A percentile compares a stretch with the other conserved stretches of the same genome.
Evolutionary conservation across 1,140 invertebrate species (phyloP).

Genomic region (Amphibalanus amphitrite): DNA sequence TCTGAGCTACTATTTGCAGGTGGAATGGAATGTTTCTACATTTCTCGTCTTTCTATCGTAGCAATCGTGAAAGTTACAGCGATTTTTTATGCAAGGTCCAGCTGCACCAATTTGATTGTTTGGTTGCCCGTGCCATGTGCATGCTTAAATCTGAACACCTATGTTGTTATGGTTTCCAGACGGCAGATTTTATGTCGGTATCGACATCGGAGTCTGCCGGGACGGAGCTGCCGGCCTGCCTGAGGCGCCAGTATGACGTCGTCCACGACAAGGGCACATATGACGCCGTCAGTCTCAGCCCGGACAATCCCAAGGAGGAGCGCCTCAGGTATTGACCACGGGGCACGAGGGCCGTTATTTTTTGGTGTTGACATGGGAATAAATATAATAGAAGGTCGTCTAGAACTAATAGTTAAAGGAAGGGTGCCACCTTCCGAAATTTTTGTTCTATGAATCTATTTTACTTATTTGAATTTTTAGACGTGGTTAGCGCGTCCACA

Average conservation of each 20-base stretch:
- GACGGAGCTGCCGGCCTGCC: constrained; percentile 13
- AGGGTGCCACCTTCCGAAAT: too few species aligned
- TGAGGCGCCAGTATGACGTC: constrained; percentile 35
- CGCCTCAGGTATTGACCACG: constrained; percentile 44
- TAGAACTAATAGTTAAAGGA: too few species aligned
- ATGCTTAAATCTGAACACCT: not conserved
- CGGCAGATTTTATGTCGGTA: not conserved
- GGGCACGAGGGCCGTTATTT: too few species aligned
- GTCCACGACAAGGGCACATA: constrained; percentile 84
- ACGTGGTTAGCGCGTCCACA: too few species aligned
- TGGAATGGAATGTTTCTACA: too few species aligned
- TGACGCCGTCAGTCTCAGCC: constrained; percentile 69
- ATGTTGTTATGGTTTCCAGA: not conserved
- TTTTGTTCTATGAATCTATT: too few species aligned
- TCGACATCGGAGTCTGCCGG: not conserved
- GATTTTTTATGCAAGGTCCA: not conserved
- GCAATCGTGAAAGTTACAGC: too few species aligned
- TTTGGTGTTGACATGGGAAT: too few species aligned
- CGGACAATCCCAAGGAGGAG: constrained; percentile 42
- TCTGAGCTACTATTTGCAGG: too few species aligned
- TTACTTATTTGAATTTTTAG: too few species aligned
- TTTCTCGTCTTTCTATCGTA: too few species aligned
- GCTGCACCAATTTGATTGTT: not conserved
- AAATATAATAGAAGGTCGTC: too few species aligned
- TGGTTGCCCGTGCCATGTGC: not conserved